Base-by-base conservation (phyloP, 1,140 invertebrate genomes). In the Maniola jurtina region DNA sequence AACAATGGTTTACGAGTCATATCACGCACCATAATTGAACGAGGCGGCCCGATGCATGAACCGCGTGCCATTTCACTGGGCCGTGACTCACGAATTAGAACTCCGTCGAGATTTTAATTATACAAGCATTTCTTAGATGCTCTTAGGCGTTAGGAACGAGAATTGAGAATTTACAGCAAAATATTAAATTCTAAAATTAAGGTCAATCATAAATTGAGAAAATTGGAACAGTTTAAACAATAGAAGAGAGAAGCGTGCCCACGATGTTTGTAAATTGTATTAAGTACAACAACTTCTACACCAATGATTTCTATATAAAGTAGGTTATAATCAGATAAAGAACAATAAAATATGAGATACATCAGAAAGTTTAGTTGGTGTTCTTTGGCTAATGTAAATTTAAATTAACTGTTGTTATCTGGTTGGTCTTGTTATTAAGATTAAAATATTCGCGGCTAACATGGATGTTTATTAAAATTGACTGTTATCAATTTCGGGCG, bases 71-170 rank as follows among this genome's bases (percentile, higher is more conserved):
- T 86, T 86, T 88, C 80, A 78, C 75, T 78, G 71, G 72, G 75
- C 79, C 85, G 87, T 89, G 87, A 89, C 80, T 87, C 87, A 88
- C 84, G 84, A 88, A 87, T 84, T 86, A 88, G 80, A 87, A 70
- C 85, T 88, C 60, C 65, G 72, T 64, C 70, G 76, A 86, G 80
- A 85, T 86, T 74, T 79, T 83, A 87, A 89, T 85, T 86, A 89
- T 80, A 79, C 66, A 68, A 75, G 68, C 81, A 85, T 86, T 83
- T 82, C 78, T 80, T 83, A 80, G 72, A 80, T 77, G 80, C 74
- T 72, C 77, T 52, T 48, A 80, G 61, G 64, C 68, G 69, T 67
- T 66, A 64, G 42, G 60, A 57, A 65, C 57, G 67, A 64, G 64
- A 77, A 78, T 70, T 5, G 48, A 11, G 45, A n/a, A 47, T 11